These are phyloP conservation scores for Girardinus metallicus DNA, from an alignment of 2,797 vertebrate genomes.

Conservation along the genomic window DNA sequence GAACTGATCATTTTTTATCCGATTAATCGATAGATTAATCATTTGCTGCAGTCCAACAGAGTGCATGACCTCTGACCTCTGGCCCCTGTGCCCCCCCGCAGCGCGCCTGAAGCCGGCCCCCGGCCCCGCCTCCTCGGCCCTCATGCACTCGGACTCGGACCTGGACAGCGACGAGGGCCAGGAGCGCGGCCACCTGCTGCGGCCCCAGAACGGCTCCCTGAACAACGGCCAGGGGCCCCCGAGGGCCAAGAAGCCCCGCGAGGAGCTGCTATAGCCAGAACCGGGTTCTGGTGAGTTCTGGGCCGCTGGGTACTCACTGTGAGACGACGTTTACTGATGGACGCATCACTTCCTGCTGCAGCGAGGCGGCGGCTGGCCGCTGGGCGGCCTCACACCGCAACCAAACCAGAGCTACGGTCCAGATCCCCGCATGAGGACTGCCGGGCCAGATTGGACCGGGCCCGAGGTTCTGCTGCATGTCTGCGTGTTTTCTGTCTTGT, in stretches of 20 bases:
- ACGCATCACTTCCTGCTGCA: constrained; percentile 15
- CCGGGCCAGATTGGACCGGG: constrained; percentile 13
- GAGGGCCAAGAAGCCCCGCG: constrained; percentile 87
- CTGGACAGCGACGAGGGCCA: constrained; percentile 95
- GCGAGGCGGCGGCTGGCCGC: constrained; percentile 6
- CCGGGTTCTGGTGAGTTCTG: background rate
- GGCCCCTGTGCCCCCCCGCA: constrained; percentile 42
- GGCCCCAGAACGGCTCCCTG: constrained; percentile 92
- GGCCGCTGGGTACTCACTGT: background rate
- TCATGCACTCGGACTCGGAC: constrained; percentile 98
- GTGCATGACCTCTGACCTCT: no score
- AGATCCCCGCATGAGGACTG: constrained; percentile 52
- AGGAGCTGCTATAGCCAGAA: constrained; percentile 88
- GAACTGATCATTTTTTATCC: no score
- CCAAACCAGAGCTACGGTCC: constrained; percentile 24
- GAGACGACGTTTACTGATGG: constrained; percentile 6
- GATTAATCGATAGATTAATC: no score
- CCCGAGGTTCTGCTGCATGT: constrained; percentile 49
- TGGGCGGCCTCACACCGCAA: constrained; percentile 44
- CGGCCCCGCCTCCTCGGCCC: constrained; percentile 88
- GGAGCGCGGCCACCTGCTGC: constrained; percentile 91
- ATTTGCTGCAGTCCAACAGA: no score
- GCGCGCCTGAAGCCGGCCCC: constrained; percentile 87
- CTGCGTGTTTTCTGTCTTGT: constrained; percentile 50
- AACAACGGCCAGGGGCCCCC: constrained; percentile 89